Conservation (phyloP, 2,113 vertebrate species). For the Ctenomys sociabilis region DNA sequence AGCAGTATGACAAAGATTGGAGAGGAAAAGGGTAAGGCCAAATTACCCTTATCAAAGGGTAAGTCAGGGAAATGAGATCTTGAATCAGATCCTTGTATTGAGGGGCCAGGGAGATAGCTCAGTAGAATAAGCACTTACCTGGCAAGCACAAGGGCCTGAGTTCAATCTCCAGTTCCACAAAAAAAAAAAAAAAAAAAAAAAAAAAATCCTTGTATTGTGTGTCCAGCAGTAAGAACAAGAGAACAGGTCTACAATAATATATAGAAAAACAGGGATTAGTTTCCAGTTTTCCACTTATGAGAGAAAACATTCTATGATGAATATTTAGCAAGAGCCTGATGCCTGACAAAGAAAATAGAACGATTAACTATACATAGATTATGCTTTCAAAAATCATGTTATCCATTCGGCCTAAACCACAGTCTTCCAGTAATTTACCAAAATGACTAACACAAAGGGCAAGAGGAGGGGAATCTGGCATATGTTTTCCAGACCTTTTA, state of each 20-base stretch:
- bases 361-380: constrained; percentile 6
- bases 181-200: no score
- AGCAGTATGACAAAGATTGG: neutral
- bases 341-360: constrained; percentile 13
- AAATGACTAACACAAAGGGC: no score
- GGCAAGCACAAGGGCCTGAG: no score
- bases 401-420: no score
- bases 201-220: neutral
- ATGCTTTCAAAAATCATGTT: neutral
- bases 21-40: neutral
- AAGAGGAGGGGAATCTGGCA: no score
- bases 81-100: neutral
- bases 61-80: neutral
- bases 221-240: neutral
- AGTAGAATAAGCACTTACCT: no score
- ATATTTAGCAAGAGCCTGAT: neutral
- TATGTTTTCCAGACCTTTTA: no score
- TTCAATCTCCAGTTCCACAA: no score
- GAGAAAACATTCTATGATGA: neutral
- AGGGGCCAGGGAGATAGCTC: no score
- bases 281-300: neutral
- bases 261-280: neutral
- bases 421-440: no score
- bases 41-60: no score
- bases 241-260: neutral